Evolutionary conservation across 2,113 vertebrate species (phyloP), one percentile per base, ranked within the genome.

Genomic region (Oryzias javanicus): DNA sequence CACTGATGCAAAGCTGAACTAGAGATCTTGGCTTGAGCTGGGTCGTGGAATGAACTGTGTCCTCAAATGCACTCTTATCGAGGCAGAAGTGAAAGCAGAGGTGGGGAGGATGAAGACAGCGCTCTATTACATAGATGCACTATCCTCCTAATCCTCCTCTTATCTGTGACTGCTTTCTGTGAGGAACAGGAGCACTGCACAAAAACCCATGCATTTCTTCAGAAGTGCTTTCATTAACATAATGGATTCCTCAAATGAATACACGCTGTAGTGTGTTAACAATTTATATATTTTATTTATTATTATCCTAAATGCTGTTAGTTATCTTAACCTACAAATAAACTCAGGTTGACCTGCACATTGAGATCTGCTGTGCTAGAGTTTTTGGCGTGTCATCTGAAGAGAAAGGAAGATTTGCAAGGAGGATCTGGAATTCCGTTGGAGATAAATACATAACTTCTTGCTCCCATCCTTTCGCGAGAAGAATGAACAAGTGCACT

Each of bases 141-240:
- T 56, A 24, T 69, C 53, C 67, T 52, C 29, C 56, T 60, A 81
- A 72, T 41, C n/a, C 52, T 52, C 19, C 29, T 5, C 48, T 17
- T 64, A 42, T 70, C 65, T 27, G 14, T 44, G 50, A 49, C 66
- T 73, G 55, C 66, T 74, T 80, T 70, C 65, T 75, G 24, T 27
- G 14, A 63, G 59, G 60, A 19, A 70, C 17, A 47, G 55, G 68
- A 35, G 49, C 54, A 54, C 42, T 56, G 62, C 16, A 50, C 41
- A 42, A 47, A 48, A 57, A 64, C 64, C 50, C 45, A 60, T 49
- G 41, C 1, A 12, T 42, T 64, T 58, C 48, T 64, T 74, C 49
- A 74, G 73, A 64, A 74, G 56, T 60, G 60, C 73, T 76, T 79
- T 79, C 61, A 85, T 82, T 78, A 84, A 55, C 66, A 79, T 74